phyloP scores from a whole-genome alignment of 2,113 vertebrate genomes.

The Anarhynchus alexandrinus region DNA sequence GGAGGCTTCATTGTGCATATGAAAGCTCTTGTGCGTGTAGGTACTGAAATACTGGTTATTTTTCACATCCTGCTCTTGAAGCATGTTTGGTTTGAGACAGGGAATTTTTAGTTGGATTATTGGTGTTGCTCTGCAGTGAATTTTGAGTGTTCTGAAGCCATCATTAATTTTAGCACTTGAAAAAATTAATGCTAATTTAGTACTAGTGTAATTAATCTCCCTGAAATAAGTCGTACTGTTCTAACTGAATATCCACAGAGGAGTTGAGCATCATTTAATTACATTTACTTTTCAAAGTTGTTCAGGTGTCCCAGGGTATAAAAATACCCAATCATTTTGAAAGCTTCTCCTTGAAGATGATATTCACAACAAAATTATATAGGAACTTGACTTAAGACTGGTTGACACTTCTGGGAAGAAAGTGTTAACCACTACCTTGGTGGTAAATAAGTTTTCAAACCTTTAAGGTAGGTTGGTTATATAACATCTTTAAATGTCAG shows the following conservation, averaged over 20 bases:
- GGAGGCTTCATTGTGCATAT: not conserved
- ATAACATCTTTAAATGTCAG: not conserved
- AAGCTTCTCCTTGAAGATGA: not conserved
- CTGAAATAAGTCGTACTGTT: not conserved
- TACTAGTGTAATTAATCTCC: not conserved
- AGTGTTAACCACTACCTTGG: not conserved
- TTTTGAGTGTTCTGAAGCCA: not conserved
- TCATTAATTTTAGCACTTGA: conserved; percentile 4
- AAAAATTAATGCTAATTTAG: not conserved
- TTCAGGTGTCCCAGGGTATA: not conserved
- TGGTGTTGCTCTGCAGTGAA: not conserved
- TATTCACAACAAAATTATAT: not conserved
- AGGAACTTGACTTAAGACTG: not conserved
- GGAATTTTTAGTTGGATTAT: not conserved
- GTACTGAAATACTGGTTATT: not conserved
- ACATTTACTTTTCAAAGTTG: not conserved
- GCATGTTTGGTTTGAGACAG: not conserved
- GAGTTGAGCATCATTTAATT: conserved; percentile 4
- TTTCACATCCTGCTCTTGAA: not conserved
- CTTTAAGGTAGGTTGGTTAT: not conserved
- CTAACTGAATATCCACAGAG: not conserved
- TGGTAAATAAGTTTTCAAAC: not conserved
- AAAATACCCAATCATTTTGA: not conserved
- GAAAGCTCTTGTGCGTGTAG: not conserved
- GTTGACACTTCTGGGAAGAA: not conserved